Conservation (phyloP, 2,888 invertebrate species). For the Beris chalybata region DNA sequence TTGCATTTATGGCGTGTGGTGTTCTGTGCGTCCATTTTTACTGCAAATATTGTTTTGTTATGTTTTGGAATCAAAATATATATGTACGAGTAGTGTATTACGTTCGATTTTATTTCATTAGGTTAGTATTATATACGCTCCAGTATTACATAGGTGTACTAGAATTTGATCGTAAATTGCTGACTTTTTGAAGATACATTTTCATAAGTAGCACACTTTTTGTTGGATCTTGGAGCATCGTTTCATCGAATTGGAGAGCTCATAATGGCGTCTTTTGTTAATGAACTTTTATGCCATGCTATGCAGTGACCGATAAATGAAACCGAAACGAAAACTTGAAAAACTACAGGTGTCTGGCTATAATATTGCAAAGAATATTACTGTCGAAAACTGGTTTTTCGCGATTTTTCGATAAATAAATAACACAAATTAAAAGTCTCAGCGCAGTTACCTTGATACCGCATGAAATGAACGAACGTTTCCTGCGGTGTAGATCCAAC, state of each 20-base stretch:
- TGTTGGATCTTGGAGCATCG: no score
- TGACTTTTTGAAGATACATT: no score
- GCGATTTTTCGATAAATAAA: no score
- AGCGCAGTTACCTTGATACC: slow-evolving; percentile 4
- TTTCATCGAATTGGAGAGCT: no score
- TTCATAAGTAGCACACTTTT: no score
- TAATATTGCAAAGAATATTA: slow-evolving; percentile 1
- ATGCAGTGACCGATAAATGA: no score
- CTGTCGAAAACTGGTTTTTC: no score
- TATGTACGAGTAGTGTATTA: background rate
- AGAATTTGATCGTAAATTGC: background rate
- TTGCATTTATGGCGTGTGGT: slow-evolving; percentile 11
- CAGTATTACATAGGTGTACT: no score
- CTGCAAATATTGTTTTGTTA: slow-evolving; percentile 19
- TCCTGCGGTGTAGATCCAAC: slow-evolving; percentile 8
- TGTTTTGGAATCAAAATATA: background rate
- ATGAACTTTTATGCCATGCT: no score
- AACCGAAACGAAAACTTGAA: no score
- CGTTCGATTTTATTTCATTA: slow-evolving; percentile 24
- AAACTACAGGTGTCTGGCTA: slow-evolving; percentile 21
- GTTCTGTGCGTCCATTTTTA: slow-evolving; percentile 9
- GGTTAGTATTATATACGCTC: slow-evolving; percentile 21
- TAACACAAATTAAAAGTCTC: no score
- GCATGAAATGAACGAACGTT: slow-evolving; percentile 6
- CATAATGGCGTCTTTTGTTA: no score